Conservation (phyloP, 2,888 invertebrate species). For the Nephrotoma flavescens region DNA sequence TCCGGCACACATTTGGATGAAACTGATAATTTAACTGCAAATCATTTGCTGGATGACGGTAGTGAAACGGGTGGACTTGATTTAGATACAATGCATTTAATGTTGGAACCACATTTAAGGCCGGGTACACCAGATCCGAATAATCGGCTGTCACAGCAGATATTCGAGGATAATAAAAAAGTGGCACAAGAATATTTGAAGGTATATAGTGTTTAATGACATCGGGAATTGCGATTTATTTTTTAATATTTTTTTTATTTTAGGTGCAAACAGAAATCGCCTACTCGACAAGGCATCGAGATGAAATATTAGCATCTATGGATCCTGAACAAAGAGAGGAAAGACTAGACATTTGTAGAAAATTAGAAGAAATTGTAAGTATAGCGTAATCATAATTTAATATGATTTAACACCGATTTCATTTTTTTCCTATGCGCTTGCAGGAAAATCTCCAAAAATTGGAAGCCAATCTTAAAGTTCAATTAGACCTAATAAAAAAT, state of each 20-base stretch:
- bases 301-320: constrained; percentile 45
- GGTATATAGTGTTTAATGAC: constrained; percentile 35
- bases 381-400: neutral
- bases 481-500: constrained; percentile 8
- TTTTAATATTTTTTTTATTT: constrained; percentile 7
- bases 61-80: constrained; percentile 23
- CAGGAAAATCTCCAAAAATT: constrained; percentile 8
- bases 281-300: constrained; percentile 62
- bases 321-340: constrained; percentile 24
- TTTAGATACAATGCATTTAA: constrained; percentile 56
- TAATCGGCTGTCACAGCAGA: constrained; percentile 62
- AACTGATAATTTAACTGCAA: neutral
- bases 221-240: neutral
- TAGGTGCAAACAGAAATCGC: constrained; percentile 71
- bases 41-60: neutral
- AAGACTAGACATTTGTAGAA: constrained; percentile 25
- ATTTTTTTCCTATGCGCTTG: no score
- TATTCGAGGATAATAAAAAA: constrained; percentile 79
- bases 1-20: neutral
- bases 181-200: constrained; percentile 78
- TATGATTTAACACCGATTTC: no score
- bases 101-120: constrained; percentile 65
- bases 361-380: constrained; percentile 27
- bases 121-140: constrained; percentile 71
- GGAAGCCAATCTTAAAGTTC: constrained; percentile 9